Evolutionary conservation across 2,888 invertebrate genomes (phyloP).

Genomic region (Morinoia aosen): DNA sequence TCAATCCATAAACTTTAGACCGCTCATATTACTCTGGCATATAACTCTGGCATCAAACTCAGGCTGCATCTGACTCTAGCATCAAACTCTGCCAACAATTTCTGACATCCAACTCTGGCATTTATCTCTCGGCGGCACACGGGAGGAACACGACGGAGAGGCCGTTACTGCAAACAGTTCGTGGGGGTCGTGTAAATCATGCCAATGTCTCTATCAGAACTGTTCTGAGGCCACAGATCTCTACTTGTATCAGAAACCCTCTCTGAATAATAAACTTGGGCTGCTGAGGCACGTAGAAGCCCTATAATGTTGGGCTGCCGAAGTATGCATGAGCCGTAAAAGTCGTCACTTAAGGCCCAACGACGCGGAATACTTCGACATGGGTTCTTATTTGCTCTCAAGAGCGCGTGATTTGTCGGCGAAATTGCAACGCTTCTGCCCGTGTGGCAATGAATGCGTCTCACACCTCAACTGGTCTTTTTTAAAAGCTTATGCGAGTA

Average conservation of each 20-base stretch:
- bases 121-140: not conserved
- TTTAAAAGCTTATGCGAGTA: not conserved
- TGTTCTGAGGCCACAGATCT: not conserved
- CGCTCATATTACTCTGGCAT: no score
- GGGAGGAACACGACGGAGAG: not conserved
- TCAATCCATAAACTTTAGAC: no score
- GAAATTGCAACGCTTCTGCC: not conserved
- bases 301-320: no score
- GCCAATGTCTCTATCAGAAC: constrained; percentile 1
- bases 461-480: not conserved
- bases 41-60: no score
- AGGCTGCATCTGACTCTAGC: no score
- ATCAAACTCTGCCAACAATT: not conserved
- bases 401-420: not conserved
- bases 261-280: not conserved
- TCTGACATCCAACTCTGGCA: not conserved
- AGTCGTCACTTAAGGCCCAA: not conserved
- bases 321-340: not conserved
- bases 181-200: constrained; percentile 1
- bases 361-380: not conserved
- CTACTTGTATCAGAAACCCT: not conserved
- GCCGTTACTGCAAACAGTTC: not conserved
- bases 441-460: not conserved
- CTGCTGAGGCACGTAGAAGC: no score
- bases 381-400: not conserved